phyloP scores from a whole-genome alignment of 2,888 invertebrate genomes.

The Mesoligia furuncula region DNA sequence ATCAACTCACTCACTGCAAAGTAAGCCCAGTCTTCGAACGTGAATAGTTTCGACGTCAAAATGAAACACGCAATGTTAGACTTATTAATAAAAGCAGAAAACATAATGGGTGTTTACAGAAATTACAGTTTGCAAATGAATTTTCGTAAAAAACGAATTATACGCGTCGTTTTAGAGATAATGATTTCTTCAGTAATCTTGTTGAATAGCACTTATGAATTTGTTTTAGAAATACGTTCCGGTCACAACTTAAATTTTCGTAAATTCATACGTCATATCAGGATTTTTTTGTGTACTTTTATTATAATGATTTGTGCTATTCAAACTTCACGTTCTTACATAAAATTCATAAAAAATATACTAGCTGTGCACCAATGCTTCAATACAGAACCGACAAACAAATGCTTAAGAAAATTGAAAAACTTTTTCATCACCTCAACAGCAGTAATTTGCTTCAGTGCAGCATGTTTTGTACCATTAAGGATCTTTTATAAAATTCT shows the following conservation, averaged over 20 bases:
- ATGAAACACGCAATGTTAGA: slow-evolving; percentile 1
- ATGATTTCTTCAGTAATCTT: neutral
- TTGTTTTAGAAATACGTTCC: fast-evolving
- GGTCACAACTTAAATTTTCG: fast-evolving
- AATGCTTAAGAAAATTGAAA: neutral
- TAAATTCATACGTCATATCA: neutral
- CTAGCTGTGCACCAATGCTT: neutral
- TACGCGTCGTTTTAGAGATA: slow-evolving; percentile 9
- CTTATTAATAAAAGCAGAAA: slow-evolving; percentile 24
- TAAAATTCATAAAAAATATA: neutral
- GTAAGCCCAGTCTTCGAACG: neutral
- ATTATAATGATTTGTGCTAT: slow-evolving; percentile 3
- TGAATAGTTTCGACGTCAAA: neutral
- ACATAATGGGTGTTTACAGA: slow-evolving; percentile 28
- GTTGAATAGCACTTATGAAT: fast-evolving
- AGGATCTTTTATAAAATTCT: neutral
- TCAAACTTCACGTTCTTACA: slow-evolving; percentile 10
- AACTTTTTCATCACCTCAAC: neutral
- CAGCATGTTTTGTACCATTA: neutral
- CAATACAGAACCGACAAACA: neutral
- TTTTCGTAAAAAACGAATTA: neutral
- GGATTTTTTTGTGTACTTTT: neutral
- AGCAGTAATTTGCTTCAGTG: neutral
- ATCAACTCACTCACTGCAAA: neutral
- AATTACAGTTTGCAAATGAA: slow-evolving; percentile 9